A percentile compares a stretch with the other conserved stretches of the same genome.
These are phyloP conservation scores for Kobus ellipsiprymnus DNA, from an alignment of 2,113 vertebrate genomes.

Conservation along the genomic window DNA sequence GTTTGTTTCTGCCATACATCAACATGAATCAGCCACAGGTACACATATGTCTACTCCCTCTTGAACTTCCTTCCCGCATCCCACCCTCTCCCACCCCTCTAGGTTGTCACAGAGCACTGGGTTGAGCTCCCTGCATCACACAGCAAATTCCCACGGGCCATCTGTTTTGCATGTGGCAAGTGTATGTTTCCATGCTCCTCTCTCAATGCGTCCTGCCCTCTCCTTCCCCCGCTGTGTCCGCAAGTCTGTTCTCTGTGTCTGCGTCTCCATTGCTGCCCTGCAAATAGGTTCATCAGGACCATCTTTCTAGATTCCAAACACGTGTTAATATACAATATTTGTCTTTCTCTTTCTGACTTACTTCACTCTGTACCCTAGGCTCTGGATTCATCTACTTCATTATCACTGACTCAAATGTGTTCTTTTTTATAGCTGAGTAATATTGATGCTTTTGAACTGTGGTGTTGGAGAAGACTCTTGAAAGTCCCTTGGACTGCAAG, in stretches of 20 bases:
- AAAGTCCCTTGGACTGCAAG: too few relatives aligned
- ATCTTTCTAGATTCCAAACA: background rate
- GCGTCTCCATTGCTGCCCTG: background rate
- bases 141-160: background rate
- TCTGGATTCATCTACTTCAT: background rate
- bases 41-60: background rate
- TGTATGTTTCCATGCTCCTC: background rate
- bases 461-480: too few relatives aligned
- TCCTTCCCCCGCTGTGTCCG: fast-evolving
- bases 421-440: background rate
- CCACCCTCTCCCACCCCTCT: background rate
- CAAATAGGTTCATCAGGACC: background rate
- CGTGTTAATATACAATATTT: background rate
- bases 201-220: fast-evolving
- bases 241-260: background rate
- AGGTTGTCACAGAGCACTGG: background rate
- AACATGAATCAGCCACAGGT: background rate
- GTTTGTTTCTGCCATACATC: background rate
- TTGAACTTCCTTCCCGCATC: background rate
- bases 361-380: background rate
- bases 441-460: background rate
- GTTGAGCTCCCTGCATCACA: background rate
- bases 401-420: background rate
- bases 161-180: background rate
- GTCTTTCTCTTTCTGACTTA: background rate